Percentiles rank a stretch among this genome's conserved stretches.
Evolutionary conservation across 2,797 vertebrate genomes (phyloP).

Genomic region (Tokudaia muenninki): DNA sequence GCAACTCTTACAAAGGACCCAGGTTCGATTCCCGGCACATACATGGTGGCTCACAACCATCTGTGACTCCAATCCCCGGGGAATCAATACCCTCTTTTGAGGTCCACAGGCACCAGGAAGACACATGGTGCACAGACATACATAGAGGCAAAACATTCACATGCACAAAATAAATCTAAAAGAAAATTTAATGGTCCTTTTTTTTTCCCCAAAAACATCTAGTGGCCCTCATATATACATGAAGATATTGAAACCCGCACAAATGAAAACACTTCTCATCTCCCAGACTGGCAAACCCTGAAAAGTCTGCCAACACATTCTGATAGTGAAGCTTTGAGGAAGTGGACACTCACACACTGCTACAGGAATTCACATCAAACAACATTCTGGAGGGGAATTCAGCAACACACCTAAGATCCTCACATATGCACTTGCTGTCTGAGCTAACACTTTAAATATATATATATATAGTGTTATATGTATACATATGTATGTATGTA

Average conservation of each 20-base stretch:
- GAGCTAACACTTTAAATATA: background rate
- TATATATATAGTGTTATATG: background rate
- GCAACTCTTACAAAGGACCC: background rate
- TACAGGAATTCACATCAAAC: background rate
- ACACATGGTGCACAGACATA: background rate
- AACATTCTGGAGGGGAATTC: background rate
- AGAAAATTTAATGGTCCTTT: constrained; percentile 65
- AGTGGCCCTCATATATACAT: background rate
- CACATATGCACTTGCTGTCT: background rate
- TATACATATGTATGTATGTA: too few relatives aligned
- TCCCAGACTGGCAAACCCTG: background rate
- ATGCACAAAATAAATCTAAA: background rate
- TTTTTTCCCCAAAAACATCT: background rate
- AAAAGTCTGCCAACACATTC: background rate
- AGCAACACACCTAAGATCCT: background rate
- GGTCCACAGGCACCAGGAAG: background rate
- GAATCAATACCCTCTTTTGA: background rate
- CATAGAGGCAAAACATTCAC: background rate
- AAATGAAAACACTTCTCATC: constrained; percentile 23
- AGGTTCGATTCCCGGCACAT: background rate
- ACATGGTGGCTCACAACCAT: background rate
- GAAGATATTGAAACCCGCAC: background rate
- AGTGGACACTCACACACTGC: background rate
- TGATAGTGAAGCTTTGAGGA: background rate
- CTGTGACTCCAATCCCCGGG: background rate